These are phyloP conservation scores for Platyscelio sp. DNA, from an alignment of 2,888 invertebrate genomes.

Conservation along the genomic window DNA sequence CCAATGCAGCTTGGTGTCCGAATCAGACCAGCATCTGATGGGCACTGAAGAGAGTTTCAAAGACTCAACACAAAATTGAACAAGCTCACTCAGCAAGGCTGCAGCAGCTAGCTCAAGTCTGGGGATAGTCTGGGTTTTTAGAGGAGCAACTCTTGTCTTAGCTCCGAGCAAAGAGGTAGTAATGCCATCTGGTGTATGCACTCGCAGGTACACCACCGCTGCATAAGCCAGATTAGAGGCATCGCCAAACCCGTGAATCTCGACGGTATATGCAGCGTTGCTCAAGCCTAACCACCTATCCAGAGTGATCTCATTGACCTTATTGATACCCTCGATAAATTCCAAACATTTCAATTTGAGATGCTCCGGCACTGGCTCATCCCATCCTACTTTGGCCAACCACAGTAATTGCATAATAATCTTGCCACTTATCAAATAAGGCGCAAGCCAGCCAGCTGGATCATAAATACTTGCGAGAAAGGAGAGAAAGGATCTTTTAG, in stretches of 20 bases:
- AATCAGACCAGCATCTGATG: slow-evolving; percentile 70
- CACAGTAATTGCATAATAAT: background rate
- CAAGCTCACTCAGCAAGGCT: background rate
- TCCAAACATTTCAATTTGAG: background rate
- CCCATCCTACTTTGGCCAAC: slow-evolving; percentile 12
- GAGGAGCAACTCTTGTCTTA: background rate
- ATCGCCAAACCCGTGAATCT: slow-evolving; percentile 13
- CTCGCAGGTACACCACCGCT: background rate
- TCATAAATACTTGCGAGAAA: background rate
- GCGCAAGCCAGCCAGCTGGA: slow-evolving; percentile 3
- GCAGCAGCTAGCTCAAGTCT: slow-evolving; percentile 1
- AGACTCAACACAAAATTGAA: background rate
- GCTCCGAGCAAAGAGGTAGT: background rate
- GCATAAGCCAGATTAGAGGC: slow-evolving; percentile 13
- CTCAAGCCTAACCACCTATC: background rate
- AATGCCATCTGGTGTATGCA: background rate
- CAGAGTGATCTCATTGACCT: background rate
- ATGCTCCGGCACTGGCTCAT: background rate
- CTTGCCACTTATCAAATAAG: background rate
- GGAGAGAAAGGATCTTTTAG: background rate
- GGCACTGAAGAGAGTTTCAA: background rate
- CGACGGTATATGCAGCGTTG: background rate
- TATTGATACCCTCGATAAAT: background rate
- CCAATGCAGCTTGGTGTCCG: slow-evolving; percentile 66
- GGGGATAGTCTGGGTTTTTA: background rate